Conservation (phyloP, 2,797 vertebrate species). For the Darevskia nairensis region DNA sequence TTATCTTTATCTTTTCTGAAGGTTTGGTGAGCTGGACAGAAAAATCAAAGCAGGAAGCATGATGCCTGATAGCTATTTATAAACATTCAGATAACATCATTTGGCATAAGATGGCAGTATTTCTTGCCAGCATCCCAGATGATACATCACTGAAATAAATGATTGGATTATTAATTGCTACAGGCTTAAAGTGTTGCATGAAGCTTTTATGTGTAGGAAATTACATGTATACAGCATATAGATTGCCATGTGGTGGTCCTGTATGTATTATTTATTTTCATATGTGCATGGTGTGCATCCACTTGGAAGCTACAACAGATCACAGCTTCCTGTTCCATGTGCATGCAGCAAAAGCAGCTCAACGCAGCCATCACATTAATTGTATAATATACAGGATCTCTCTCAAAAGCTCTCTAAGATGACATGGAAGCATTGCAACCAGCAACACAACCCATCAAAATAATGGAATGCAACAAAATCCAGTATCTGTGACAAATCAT, state of each 20-base stretch:
- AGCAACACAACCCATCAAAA: not conserved
- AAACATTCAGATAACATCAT: constrained; percentile 17
- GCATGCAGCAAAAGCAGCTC: not conserved
- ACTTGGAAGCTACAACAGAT: not conserved
- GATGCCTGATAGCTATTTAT: constrained; percentile 15
- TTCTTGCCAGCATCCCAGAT: constrained; percentile 43
- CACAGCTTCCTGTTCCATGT: not conserved
- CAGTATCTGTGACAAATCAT: not conserved
- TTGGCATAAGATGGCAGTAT: constrained; percentile 20
- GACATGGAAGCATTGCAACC: not conserved
- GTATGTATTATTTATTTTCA: not conserved
- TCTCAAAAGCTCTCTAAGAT: not conserved
- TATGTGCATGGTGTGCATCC: not conserved
- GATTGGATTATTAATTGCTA: constrained; percentile 2
- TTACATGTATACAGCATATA: too few species aligned
- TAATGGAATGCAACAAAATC: not conserved
- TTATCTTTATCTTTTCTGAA: constrained; percentile 32
- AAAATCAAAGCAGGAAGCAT: constrained; percentile 6
- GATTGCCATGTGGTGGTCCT: not conserved
- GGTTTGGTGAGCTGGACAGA: constrained; percentile 20
- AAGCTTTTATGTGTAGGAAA: not conserved
- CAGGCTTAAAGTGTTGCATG: not conserved
- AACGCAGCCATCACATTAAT: not conserved
- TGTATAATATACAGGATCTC: not conserved
- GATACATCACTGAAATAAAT: constrained; percentile 39